Conservation (phyloP, 2,888 invertebrate genomes). For the Acleris cristana region DNA sequence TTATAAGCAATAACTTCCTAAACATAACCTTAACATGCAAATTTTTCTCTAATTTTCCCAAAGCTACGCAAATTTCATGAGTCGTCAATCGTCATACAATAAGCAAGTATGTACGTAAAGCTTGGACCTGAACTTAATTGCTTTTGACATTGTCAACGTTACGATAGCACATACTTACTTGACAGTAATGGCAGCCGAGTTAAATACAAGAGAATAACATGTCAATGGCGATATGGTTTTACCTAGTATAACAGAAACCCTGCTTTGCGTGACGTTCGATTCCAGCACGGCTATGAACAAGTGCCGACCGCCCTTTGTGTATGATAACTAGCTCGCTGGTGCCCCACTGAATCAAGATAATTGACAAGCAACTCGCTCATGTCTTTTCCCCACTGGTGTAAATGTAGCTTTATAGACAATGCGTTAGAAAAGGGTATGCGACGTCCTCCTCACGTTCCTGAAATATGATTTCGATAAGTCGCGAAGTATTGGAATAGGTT, state of each 20-base stretch:
- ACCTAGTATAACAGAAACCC: too few species aligned
- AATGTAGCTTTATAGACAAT: slow-evolving; percentile 70
- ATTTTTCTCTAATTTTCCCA: too few species aligned
- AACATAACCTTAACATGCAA: too few species aligned
- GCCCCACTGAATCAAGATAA: slow-evolving; percentile 34
- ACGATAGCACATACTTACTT: too few species aligned
- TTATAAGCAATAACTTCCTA: too few species aligned
- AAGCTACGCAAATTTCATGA: not conserved
- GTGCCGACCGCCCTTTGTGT: slow-evolving; percentile 23
- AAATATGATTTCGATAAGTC: slow-evolving; percentile 83
- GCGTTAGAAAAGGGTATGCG: slow-evolving; percentile 75
- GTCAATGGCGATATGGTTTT: too few species aligned
- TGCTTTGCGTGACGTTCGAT: slow-evolving; percentile 27
- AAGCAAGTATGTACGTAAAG: slow-evolving; percentile 14
- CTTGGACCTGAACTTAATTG: not conserved
- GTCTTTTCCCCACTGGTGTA: slow-evolving; percentile 39
- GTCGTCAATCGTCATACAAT: slow-evolving; percentile 15
- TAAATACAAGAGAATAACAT: too few species aligned
- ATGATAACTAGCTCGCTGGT: slow-evolving; percentile 29
- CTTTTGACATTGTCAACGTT: too few species aligned
- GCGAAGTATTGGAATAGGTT: slow-evolving; percentile 75
- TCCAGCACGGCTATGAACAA: slow-evolving; percentile 26
- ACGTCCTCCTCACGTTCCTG: slow-evolving; percentile 74
- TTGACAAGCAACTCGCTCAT: slow-evolving; percentile 36
- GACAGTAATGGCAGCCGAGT: too few species aligned